Conservation (phyloP, 2,888 invertebrate species). For the Tolmerus cingulatus region DNA sequence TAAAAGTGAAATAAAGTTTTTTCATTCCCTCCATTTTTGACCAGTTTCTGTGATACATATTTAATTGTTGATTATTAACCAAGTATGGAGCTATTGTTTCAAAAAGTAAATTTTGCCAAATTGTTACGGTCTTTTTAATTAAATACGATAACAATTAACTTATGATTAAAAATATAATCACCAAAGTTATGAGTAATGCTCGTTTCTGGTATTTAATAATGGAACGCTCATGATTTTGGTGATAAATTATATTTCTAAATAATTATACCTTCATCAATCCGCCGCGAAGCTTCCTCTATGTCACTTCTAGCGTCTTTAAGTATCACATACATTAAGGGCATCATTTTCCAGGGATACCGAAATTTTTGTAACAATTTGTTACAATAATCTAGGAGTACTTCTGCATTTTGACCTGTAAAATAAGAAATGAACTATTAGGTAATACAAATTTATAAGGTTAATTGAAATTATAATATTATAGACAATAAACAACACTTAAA, state of each 20-base stretch:
- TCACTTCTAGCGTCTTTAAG: conserved; percentile 78
- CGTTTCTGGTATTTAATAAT: background rate
- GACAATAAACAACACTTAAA: too few species aligned
- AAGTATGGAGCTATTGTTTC: conserved; percentile 70
- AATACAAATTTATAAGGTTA: background rate
- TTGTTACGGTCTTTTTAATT: background rate
- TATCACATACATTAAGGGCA: conserved; percentile 81
- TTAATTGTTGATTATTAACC: conserved; percentile 78
- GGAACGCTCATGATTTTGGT: background rate
- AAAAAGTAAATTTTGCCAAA: background rate
- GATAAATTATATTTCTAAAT: background rate
- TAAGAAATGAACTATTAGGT: background rate
- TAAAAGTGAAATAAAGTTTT: too few species aligned
- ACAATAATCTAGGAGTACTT: conserved; percentile 75
- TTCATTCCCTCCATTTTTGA: too few species aligned
- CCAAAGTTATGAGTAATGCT: background rate
- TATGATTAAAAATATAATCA: background rate
- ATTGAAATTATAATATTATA: too few species aligned
- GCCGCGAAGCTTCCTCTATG: conserved; percentile 76
- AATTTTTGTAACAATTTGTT: conserved; percentile 78
- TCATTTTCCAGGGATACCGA: conserved; percentile 81
- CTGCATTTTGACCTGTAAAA: conserved; percentile 64
- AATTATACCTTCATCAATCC: conserved; percentile 77
- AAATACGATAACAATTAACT: background rate
- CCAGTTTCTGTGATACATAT: conserved; percentile 72